A percentile compares a stretch with the other conserved stretches of the same genome.
Evolutionary conservation across 2,113 vertebrate genomes (phyloP).

Genomic region (Sceloporus tristichus): DNA sequence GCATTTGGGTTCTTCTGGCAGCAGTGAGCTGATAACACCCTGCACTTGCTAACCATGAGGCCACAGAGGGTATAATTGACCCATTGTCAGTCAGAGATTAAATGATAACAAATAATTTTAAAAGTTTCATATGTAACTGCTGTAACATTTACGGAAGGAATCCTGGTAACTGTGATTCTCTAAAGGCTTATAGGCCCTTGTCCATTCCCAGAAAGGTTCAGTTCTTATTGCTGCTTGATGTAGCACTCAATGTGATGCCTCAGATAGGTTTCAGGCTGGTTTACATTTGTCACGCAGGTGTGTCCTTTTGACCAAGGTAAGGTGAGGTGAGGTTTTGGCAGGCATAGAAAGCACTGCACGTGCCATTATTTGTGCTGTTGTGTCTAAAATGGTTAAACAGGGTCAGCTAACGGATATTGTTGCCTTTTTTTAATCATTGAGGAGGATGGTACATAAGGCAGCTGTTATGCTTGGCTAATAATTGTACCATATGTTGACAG

Average conservation of each 20-base stretch:
- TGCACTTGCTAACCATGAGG: background rate
- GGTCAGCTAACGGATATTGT: slow-evolving; percentile 9
- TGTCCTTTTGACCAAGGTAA: background rate
- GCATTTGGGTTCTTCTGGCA: background rate
- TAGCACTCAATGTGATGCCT: background rate
- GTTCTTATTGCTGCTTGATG: background rate
- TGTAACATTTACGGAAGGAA: background rate
- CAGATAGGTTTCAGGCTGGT: background rate
- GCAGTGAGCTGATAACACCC: background rate
- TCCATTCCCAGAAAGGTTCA: background rate
- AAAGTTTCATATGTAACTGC: background rate
- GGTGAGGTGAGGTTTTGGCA: background rate
- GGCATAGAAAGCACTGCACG: background rate
- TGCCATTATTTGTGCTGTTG: background rate
- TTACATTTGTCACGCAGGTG: background rate
- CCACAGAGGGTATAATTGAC: background rate
- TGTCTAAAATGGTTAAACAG: slow-evolving; percentile 5
- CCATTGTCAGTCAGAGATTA: background rate
- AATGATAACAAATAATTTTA: background rate
- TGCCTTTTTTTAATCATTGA: slow-evolving; percentile 27
- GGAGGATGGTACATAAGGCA: slow-evolving; percentile 21
- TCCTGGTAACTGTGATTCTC: background rate
- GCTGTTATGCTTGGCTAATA: slow-evolving; percentile 27
- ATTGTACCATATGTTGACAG: slow-evolving; percentile 21
- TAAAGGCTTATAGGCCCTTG: background rate